A percentile compares a stretch with the other conserved stretches of the same genome.
phyloP scores from a whole-genome alignment of 2,888 invertebrate species.

The Phania funesta region DNA sequence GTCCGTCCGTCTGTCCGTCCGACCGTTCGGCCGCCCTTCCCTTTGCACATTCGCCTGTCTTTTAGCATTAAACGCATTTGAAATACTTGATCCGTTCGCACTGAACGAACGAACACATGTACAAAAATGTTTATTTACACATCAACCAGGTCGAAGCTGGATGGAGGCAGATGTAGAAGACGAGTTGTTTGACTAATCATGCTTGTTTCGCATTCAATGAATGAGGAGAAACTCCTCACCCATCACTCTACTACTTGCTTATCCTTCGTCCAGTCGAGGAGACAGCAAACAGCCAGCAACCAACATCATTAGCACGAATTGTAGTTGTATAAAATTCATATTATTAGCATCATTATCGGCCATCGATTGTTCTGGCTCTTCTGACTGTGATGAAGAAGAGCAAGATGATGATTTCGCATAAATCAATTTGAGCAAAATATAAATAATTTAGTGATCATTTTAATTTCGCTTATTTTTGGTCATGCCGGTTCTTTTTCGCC shows the following conservation, averaged over 20 bases:
- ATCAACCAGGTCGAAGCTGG: conserved; percentile 8
- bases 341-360: conserved; percentile 60
- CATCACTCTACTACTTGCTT: conserved; percentile 13
- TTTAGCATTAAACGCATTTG: background rate
- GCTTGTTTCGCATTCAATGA: conserved; percentile 48
- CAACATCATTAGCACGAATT: conserved; percentile 62
- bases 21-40: background rate
- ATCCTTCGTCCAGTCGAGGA: background rate
- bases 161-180: no score
- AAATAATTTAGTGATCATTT: conserved; percentile 52
- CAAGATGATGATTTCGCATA: conserved; percentile 60
- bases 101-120: conserved; percentile 39
- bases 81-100: conserved; percentile 12
- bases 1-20: conserved; percentile 3
- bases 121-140: conserved; percentile 22
- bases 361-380: conserved; percentile 27
- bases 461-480: conserved; percentile 10
- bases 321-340: conserved; percentile 56
- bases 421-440: conserved; percentile 46
- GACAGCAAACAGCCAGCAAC: background rate
- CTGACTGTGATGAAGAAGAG: conserved; percentile 19
- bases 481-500: background rate
- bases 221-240: conserved; percentile 34
- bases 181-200: conserved; percentile 56
- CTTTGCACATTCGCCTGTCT: conserved; percentile 1